Evolutionary conservation across 2,797 vertebrate species (phyloP), one percentile per base, ranked within the genome.

Genomic region (Eutrigla gurnardus): DNA sequence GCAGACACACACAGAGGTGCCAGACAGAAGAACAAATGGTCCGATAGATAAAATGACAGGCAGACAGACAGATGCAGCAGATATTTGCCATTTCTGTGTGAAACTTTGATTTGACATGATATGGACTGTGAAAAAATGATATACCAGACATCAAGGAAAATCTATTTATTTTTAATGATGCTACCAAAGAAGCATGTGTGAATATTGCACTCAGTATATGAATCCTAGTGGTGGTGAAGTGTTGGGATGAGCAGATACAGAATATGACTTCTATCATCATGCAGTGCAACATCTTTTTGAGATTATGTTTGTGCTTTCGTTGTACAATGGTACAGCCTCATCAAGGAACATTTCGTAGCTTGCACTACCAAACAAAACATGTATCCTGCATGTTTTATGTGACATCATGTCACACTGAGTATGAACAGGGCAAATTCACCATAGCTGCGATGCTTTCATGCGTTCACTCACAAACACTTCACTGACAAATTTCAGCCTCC

Each of bases 11-110:
- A 47, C 25, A 71, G 68, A 77, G 42, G 17, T 62, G 58, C 50
- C 65, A 66, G 79, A 78, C 46, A 62, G 55, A 66, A 36, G 78
- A 65, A 80, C 58, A 73, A 76, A 75, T 45, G 49, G 47, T 71
- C 72, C 78, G 87, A 70, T 18, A 12, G 46, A 43, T 36, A 49
- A 40, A 25, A 18, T 77, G 73, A 52, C 42, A 61, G 60, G 65
- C 52, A 61, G 65, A 70, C 54, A 49, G 53, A 75, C 55, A 61
- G 76, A 69, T 12, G 42, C 43, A 33, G 47, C 11, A 54, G 55
- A 69, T 66, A 72, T 40, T 59, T 58, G 33, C 36, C 60, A 52
- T 65, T 53, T 66, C 58, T 67, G 15, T 47, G 36, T 79, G 37
- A 36, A 69, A 73, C 37, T 60, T 57, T 73, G 25, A 71, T 77